Evolutionary conservation across 2,888 invertebrate genomes (phyloP).

Genomic region (Gortyna flavago): DNA sequence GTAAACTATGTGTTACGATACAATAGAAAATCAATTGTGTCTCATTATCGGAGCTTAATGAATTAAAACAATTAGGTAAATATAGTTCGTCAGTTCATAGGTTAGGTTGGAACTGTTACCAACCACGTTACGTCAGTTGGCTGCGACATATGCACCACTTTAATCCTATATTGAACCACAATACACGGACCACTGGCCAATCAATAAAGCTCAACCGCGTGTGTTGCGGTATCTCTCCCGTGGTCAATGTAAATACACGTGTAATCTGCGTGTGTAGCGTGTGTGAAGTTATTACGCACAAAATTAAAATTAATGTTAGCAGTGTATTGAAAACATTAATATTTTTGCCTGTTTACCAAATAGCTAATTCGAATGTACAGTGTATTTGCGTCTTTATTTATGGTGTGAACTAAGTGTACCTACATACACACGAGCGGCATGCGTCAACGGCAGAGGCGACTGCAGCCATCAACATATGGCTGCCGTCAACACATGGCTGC

Average conservation of each 20-base stretch:
- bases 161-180: not conserved
- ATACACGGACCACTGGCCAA: slow-evolving; percentile 2
- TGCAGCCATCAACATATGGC: too few relatives aligned
- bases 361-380: not conserved
- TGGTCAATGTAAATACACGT: slow-evolving; percentile 1
- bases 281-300: not conserved
- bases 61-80: not conserved
- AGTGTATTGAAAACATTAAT: not conserved
- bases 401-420: too few relatives aligned
- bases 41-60: too few relatives aligned
- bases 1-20: too few relatives aligned
- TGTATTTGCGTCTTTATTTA: too few relatives aligned
- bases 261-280: not conserved
- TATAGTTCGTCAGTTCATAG: not conserved
- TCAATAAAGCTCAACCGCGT: slow-evolving; percentile 19
- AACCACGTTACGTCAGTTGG: not conserved
- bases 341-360: not conserved
- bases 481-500: too few relatives aligned
- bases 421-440: too few relatives aligned
- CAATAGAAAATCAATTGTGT: too few relatives aligned
- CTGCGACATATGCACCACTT: not conserved
- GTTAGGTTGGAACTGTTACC: not conserved
- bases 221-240: not conserved
- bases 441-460: too few relatives aligned
- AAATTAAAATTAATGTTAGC: too few relatives aligned